A percentile compares a stretch with the other conserved stretches of the same genome.
Conservation (phyloP, 2,888 invertebrate genomes). For the Pristionchus exspectatus region DNA sequence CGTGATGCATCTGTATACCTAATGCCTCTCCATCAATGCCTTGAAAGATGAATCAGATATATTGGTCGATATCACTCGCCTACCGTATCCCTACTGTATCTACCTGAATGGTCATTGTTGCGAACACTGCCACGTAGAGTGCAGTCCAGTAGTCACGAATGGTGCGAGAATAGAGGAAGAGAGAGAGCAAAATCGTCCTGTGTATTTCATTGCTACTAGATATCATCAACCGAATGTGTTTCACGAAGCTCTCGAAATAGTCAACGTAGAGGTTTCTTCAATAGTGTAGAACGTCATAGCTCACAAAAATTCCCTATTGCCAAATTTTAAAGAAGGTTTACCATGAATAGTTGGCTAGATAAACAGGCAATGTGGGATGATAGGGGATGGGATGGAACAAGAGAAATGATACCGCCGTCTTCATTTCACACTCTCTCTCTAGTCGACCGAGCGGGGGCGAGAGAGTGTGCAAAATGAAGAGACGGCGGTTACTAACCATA, state of each 20-base stretch:
- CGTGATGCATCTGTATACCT: too few species aligned
- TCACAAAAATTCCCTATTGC: too few species aligned
- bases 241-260: background rate
- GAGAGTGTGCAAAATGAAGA: too few species aligned
- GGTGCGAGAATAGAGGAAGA: slow-evolving; percentile 43
- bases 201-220: background rate
- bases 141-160: slow-evolving; percentile 68
- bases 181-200: slow-evolving; percentile 30
- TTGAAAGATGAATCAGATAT: too few species aligned
- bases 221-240: background rate
- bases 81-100: background rate
- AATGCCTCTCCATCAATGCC: too few species aligned
- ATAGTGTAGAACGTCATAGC: background rate
- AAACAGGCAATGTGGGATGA: too few species aligned
- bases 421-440: too few species aligned
- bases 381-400: too few species aligned
- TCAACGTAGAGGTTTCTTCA: background rate
- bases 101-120: slow-evolving; percentile 72
- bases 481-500: background rate
- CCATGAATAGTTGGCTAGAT: too few species aligned
- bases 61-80: background rate
- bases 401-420: too few species aligned
- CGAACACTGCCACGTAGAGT: slow-evolving; percentile 69
- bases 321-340: too few species aligned
- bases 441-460: too few species aligned